Evolutionary conservation across 2,888 invertebrate genomes (phyloP).

Genomic region (Argyra leucocephala): DNA sequence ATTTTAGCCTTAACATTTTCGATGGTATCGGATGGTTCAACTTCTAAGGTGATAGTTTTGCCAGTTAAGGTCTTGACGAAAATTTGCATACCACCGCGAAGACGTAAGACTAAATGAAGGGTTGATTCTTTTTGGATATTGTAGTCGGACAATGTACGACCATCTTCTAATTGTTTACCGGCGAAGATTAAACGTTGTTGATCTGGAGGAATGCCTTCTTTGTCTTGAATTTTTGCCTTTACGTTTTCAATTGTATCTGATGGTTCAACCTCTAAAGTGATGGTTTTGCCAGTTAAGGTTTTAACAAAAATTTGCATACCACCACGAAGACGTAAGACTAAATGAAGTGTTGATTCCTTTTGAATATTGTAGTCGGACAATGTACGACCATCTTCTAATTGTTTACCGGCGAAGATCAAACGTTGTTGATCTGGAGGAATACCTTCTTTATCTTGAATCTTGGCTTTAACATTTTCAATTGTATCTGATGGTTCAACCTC

Average conservation of each 20-base stretch:
- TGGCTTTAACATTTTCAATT: conserved; percentile 19
- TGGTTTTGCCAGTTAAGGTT: conserved; percentile 19
- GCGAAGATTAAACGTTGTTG: conserved; percentile 21
- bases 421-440: conserved; percentile 21
- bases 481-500: conserved; percentile 19
- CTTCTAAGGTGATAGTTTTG: too few species aligned
- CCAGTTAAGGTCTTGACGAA: too few species aligned
- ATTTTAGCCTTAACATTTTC: too few species aligned
- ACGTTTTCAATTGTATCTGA: conserved; percentile 20
- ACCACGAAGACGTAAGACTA: conserved; percentile 20
- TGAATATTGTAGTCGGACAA: conserved; percentile 20
- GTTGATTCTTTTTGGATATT: conserved; percentile 35
- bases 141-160: conserved; percentile 32
- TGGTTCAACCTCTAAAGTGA: conserved; percentile 19
- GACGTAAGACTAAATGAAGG: conserved; percentile 31
- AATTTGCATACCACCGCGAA: conserved; percentile 30
- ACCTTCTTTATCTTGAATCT: conserved; percentile 19
- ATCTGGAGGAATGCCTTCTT: conserved; percentile 20
- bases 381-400: conserved; percentile 19
- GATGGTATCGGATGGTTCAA: too few species aligned
- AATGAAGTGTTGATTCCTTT: conserved; percentile 19
- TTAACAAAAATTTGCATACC: conserved; percentile 21
- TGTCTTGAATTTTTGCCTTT: conserved; percentile 19
- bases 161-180: conserved; percentile 22
- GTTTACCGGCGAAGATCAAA: conserved; percentile 20